These are phyloP conservation scores for Mamestra brassicae DNA, from an alignment of 2,888 invertebrate species.

Conservation along the genomic window DNA sequence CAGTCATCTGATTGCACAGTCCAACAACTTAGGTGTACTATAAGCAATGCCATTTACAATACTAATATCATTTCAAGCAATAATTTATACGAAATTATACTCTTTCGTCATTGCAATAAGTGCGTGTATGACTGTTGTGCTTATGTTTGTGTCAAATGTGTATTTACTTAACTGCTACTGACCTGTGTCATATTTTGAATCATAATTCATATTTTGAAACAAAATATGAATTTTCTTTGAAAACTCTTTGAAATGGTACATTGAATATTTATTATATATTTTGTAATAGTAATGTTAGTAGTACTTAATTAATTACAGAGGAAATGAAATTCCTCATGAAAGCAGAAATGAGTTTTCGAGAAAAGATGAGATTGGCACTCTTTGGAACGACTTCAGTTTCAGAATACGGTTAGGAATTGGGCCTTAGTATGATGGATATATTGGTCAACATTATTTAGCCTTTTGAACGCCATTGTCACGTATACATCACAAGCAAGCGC, in stretches of 20 bases:
- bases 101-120: slow-evolving; percentile 48
- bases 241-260: not conserved
- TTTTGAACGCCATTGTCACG: no score
- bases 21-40: slow-evolving; percentile 74
- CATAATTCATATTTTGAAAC: slow-evolving; percentile 62
- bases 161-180: slow-evolving; percentile 75
- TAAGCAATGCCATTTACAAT: slow-evolving; percentile 66
- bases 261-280: not conserved
- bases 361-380: not conserved
- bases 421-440: not conserved
- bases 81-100: slow-evolving; percentile 60
- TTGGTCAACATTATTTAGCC: no score
- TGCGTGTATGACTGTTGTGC: not conserved
- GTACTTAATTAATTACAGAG: not conserved
- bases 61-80: slow-evolving; percentile 53
- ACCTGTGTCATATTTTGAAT: slow-evolving; percentile 76
- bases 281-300: not conserved
- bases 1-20: slow-evolving; percentile 83
- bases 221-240: slow-evolving; percentile 43
- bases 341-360: not conserved
- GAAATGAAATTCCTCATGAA: not conserved
- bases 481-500: no score
- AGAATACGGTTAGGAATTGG: not conserved
- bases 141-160: slow-evolving; percentile 30
- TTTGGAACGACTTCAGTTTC: not conserved